Evolutionary conservation across 2,888 invertebrate genomes (phyloP), one percentile per base, ranked within the genome.

Genomic region (Muschampia plurimacula): DNA sequence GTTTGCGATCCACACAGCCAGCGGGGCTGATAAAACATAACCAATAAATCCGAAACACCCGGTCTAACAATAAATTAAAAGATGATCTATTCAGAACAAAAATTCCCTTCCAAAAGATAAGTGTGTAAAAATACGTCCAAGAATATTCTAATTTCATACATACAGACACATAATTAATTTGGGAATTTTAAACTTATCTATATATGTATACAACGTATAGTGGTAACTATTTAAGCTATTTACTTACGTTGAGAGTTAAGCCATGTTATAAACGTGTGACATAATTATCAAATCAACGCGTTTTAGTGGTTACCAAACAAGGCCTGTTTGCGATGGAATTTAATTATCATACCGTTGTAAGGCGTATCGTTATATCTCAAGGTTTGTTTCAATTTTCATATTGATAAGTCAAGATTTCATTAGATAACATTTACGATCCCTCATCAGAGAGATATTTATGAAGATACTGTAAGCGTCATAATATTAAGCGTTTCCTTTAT

Each of bases 241-340:
- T 67, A n/a, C 41, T 13, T 59, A 57, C 55, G 59, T 10, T 7
- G 32, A 59, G 67, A 49, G 44, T 59, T 41, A 67, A 57, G 41
- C 59, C 70, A 73, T 75, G 73, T 72, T 71, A 74, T 73, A 74
- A 76, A 75, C 75, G 79, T 72, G 77, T 77, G 74, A 80, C 74
- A 78, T 75, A 75, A 74, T 81, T 79, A 81, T 80, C 78, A 80
- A 77, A 79, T 72, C 76, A 79, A 80, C 79, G 77, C 74, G 22
- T 74, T 77, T 74, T 64, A 75, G 72, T 66, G 72, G 44, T 77
- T 69, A 59, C 71, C 63, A 76, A 77, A 79, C 73, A 77, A 46
- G 69, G 55, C 41, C 9, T 74, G 74, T 76, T 76, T 77, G 75
- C 71, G 74, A 72, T 75, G 55, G 68, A 32, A 72, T 75, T 72